These are phyloP conservation scores for Enhydra lutris DNA, from an alignment of 2,113 vertebrate genomes.

Conservation along the genomic window DNA sequence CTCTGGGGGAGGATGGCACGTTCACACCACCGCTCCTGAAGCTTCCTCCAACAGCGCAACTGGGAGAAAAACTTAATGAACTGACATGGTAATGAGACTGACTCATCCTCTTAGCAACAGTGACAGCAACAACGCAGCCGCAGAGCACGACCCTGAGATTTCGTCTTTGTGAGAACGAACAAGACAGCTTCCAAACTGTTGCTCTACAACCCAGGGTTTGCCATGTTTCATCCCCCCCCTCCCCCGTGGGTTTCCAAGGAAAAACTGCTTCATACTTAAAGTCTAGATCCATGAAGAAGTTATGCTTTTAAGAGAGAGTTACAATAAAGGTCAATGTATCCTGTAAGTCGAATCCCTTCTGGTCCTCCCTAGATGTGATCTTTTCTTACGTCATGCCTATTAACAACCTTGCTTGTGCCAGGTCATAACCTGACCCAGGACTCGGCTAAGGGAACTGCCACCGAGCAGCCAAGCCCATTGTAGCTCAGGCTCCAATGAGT, in stretches of 20 bases:
- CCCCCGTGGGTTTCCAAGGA: background rate
- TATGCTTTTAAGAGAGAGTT: background rate
- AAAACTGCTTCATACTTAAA: background rate
- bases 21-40: slow-evolving; percentile 13
- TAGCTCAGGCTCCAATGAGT: background rate
- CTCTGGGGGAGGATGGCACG: background rate
- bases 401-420: no score
- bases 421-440: background rate
- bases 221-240: background rate
- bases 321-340: background rate
- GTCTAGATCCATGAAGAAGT: background rate
- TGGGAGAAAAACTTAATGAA: slow-evolving; percentile 57
- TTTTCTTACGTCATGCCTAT: background rate
- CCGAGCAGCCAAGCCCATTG: background rate
- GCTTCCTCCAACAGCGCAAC: slow-evolving; percentile 34
- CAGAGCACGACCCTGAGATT: background rate
- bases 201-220: background rate
- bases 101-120: slow-evolving; percentile 6
- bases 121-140: background rate
- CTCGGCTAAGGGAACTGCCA: background rate
- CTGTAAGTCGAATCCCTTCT: no score
- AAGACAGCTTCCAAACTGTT: background rate
- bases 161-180: background rate
- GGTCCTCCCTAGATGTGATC: fast-evolving
- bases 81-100: background rate